Percentiles rank a stretch among this genome's conserved stretches.
Evolutionary conservation across 2,113 vertebrate species (phyloP).

Genomic region (Tetrax tetrax): DNA sequence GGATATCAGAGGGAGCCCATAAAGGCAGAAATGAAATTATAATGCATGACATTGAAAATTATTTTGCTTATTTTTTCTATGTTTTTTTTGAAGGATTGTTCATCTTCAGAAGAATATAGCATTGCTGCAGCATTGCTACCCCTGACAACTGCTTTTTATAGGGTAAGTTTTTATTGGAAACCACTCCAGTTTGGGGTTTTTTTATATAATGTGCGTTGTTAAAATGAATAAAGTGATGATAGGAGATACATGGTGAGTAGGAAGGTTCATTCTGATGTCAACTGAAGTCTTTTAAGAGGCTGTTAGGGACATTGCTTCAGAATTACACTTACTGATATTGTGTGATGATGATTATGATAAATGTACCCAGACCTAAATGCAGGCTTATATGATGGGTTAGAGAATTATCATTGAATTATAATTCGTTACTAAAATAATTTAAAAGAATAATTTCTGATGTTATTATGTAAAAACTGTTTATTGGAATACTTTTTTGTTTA

Average conservation of each 20-base stretch:
- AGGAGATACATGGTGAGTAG: fast-evolving
- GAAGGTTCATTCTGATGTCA: neutral
- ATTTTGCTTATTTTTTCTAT: slow-evolving; percentile 38
- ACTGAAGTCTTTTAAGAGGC: neutral
- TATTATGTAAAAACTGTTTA: neutral
- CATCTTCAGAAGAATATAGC: slow-evolving; percentile 92
- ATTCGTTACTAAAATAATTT: neutral
- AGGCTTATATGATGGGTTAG: neutral
- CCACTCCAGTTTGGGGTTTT: neutral
- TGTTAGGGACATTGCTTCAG: neutral
- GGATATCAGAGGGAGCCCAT: neutral
- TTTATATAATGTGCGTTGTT: neutral
- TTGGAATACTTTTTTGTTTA: neutral
- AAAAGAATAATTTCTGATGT: neutral
- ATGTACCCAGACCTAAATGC: neutral
- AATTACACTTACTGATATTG: neutral
- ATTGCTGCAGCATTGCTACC: slow-evolving; percentile 93
- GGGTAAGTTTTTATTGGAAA: slow-evolving; percentile 82
- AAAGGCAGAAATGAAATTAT: neutral
- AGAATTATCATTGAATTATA: neutral
- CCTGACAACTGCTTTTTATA: slow-evolving; percentile 93
- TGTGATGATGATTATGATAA: neutral
- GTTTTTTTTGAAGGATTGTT: slow-evolving; percentile 89
- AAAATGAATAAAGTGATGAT: neutral
- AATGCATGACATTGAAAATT: neutral